Evolutionary conservation across 1,140 invertebrate species (phyloP).

Genomic region (Tetragnatha versicolor): DNA sequence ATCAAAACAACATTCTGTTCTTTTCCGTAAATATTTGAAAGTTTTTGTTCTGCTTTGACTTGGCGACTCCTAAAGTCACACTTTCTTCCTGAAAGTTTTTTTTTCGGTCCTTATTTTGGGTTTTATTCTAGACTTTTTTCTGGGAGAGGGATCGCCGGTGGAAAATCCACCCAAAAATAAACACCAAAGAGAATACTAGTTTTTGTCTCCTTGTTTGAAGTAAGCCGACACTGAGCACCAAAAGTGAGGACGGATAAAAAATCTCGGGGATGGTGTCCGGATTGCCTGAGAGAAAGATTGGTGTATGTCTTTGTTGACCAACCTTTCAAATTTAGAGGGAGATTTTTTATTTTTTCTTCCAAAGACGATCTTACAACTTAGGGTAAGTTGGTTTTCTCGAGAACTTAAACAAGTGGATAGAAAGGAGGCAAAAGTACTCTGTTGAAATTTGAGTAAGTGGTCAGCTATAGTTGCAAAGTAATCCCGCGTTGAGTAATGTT

Average conservation of each 20-base stretch:
- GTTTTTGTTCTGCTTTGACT: slow-evolving; percentile 27
- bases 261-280: background rate
- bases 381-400: too few relatives aligned
- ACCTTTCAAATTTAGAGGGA: too few relatives aligned
- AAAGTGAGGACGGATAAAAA: background rate
- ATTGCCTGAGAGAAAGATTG: background rate
- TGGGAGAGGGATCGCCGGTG: background rate
- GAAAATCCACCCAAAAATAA: slow-evolving; percentile 14
- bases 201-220: slow-evolving; percentile 7
- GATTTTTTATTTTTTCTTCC: too few relatives aligned
- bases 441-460: too few relatives aligned
- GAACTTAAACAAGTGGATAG: too few relatives aligned
- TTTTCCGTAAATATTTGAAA: slow-evolving; percentile 43
- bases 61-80: slow-evolving; percentile 6
- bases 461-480: too few relatives aligned
- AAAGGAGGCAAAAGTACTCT: too few relatives aligned
- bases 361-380: too few relatives aligned
- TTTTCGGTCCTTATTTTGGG: background rate
- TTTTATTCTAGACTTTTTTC: slow-evolving; percentile 6
- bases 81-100: slow-evolving; percentile 10
- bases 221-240: background rate
- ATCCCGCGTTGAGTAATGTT: too few relatives aligned
- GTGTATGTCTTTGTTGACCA: background rate
- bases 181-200: background rate
- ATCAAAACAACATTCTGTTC: slow-evolving; percentile 40